Evolutionary conservation across 2,888 invertebrate species (phyloP), one percentile per base, ranked within the genome.

Genomic region (Drosophila heteroneura): DNA sequence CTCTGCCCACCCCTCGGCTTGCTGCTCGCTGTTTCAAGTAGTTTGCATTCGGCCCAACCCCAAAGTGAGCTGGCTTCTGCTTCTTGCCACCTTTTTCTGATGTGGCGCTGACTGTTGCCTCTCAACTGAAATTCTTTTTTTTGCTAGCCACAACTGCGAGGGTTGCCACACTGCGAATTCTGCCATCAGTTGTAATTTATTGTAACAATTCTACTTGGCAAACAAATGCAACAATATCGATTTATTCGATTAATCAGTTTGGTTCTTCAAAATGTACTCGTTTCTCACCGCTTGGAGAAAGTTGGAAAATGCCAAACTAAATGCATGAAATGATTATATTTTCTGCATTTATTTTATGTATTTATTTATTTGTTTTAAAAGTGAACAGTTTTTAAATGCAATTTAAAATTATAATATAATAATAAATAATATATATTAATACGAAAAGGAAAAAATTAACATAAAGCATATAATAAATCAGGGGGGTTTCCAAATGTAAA

Each of bases 111-210:
- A 89, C 85, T 89, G 89, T 68, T 78, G 81, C 52, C 81, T 85
- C 89, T 89, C 89, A 90, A 79, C 85, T 74, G 76, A 83, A 87
- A 83, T 86, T 78, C 81, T 80, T 80, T 80, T 80, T 80, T 72
- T 65, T 70, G 52, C 51, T 63, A 66, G 72, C 52, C 62, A 49
- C 44, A 53, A 63, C 30, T 30, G 58, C 83, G 83, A 81, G 83
- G 86, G 83, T 12, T 35, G 74, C 52, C 59, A 70, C 61, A 65
- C 35, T 47, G 14, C 5, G 2, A 41, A 5, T 2, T 14, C 3
- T 22, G n/a, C 1, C 1, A 22, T 2, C 19, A 41, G 39, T 41
- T 39, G 39, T 9, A 35, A 35, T 35, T 9, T 19, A 19, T 19
- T 39, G 19, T 7, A 10, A 10, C n/a, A n/a, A n/a, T n/a, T n/a